Evolutionary conservation across 2,888 invertebrate genomes (phyloP), one percentile per base, ranked within the genome.

Genomic region (Lasioglossum leucozonium): DNA sequence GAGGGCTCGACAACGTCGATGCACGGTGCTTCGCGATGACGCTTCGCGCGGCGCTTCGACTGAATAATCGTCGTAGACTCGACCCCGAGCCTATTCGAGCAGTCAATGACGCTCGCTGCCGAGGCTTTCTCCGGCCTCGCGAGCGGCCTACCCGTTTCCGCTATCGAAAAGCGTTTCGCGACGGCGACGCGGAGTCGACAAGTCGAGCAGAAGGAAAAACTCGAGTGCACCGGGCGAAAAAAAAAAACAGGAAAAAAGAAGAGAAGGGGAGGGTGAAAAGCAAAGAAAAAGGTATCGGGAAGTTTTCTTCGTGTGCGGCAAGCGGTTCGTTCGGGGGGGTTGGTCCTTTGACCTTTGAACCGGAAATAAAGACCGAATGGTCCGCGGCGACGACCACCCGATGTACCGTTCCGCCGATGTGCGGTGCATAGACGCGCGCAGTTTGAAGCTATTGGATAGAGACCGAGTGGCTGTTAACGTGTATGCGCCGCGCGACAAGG

Each of bases 261-360:
- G 67, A 40, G 22, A 37, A 34, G 16, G 5, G 4, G 30, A 5
- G 13, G 2, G 5, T 16, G 16, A 1, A 16, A 16, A 16, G 5
- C 13, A 34, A n/a, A 67, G 22, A 11, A 34, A 47, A 76, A 67
- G 30, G 44, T 51, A 67, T 82, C 77, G 62, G 40, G 67, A 40
- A 18, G 51, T 82, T 77, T 77, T 34, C 51, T 71, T 30, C 42
- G 44, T 65, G 67, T 65, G 22, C n/a, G 22, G 5, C n/a, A 22
- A 34, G 85, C 79, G 75, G 83, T 74, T 84, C 78, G 37, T 55
- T 37, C 62, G 62, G 37, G 62, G 37, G 37, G 72, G 71, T 4
- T 10, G 69, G 26, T 81, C 86, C 91, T 93, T 92, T 92, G 93
- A 92, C 86, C 90, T 84, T 71, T 88, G 87, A 91, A 83, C 88